phyloP scores from a whole-genome alignment of 2,797 vertebrate genomes.

The Eutrigla gurnardus region DNA sequence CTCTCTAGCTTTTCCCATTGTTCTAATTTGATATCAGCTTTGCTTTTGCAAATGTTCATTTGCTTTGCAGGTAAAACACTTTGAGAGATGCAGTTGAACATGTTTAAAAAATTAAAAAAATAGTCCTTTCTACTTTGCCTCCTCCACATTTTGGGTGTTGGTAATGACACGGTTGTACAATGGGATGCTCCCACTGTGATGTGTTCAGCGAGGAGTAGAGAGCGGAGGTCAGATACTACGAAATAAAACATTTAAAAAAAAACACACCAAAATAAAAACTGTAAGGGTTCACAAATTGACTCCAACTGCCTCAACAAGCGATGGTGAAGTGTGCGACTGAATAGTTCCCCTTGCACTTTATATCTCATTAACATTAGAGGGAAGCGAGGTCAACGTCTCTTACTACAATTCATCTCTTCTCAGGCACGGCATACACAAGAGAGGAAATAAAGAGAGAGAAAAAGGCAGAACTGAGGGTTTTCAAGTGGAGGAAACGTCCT shows the following conservation, averaged over 20 bases:
- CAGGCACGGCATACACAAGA: constrained; percentile 8
- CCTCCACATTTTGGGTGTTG: constrained; percentile 30
- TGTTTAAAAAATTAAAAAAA: background rate
- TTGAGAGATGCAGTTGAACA: background rate
- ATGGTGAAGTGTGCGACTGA: constrained; percentile 67
- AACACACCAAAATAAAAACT: too few relatives aligned
- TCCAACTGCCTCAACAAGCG: constrained; percentile 56
- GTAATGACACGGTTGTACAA: constrained; percentile 43
- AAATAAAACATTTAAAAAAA: too few relatives aligned
- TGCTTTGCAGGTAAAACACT: constrained; percentile 6
- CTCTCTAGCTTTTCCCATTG: constrained; percentile 35
- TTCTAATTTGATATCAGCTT: constrained; percentile 61
- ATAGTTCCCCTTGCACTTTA: constrained; percentile 50
- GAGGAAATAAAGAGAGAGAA: constrained; percentile 14
- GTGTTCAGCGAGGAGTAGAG: constrained; percentile 21
- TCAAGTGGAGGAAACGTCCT: constrained; percentile 50
- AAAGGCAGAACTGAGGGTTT: constrained; percentile 49
- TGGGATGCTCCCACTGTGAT: constrained; percentile 10
- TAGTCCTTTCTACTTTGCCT: background rate
- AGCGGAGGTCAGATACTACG: constrained; percentile 20
- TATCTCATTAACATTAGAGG: constrained; percentile 71
- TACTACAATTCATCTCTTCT: constrained; percentile 33
- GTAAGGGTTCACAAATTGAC: constrained; percentile 31
- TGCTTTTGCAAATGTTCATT: constrained; percentile 32
- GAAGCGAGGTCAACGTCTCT: constrained; percentile 33